A percentile compares a stretch with the other conserved stretches of the same genome.
Evolutionary conservation across 2,888 invertebrate species (phyloP).

Genomic region (Amphimallon solstitiale): DNA sequence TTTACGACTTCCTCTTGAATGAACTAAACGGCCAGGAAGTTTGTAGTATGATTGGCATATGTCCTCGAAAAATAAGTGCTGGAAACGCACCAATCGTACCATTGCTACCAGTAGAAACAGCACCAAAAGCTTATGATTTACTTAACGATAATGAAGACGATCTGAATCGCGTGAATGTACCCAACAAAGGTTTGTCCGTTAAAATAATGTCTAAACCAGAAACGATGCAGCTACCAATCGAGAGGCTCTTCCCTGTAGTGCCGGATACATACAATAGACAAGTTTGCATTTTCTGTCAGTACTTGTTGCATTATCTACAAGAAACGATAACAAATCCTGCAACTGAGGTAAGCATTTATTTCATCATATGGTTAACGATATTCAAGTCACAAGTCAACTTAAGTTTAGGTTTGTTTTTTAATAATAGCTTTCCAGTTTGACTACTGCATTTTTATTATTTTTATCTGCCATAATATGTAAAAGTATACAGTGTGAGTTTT

Average conservation of each 20-base stretch:
- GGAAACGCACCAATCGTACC: slow-evolving; percentile 67
- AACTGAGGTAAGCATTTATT: slow-evolving; percentile 69
- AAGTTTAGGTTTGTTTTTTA: no score
- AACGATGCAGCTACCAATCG: slow-evolving; percentile 66
- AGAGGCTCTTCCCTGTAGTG: slow-evolving; percentile 62
- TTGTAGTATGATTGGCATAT: slow-evolving; percentile 78
- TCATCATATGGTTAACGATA: not conserved
- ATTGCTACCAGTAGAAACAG: slow-evolving; percentile 66
- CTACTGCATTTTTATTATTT: no score
- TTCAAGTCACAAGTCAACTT: not conserved
- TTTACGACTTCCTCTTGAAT: slow-evolving; percentile 76
- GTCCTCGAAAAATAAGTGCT: slow-evolving; percentile 61
- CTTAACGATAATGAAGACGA: slow-evolving; percentile 34
- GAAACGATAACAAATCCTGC: slow-evolving; percentile 74
- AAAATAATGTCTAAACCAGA: slow-evolving; percentile 49
- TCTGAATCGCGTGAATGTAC: slow-evolving; percentile 29
- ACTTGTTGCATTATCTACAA: slow-evolving; percentile 83
- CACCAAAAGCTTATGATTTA: slow-evolving; percentile 60
- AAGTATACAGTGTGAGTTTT: no score
- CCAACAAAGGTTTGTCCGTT: slow-evolving; percentile 39
- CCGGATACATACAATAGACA: slow-evolving; percentile 62
- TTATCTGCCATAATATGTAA: no score
- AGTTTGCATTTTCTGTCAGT: slow-evolving; percentile 83
- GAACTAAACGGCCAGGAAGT: slow-evolving; percentile 76
- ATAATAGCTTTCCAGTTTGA: no score